Conservation (phyloP, 2,797 vertebrate genomes). For the Odontamblyopus rebecca region DNA sequence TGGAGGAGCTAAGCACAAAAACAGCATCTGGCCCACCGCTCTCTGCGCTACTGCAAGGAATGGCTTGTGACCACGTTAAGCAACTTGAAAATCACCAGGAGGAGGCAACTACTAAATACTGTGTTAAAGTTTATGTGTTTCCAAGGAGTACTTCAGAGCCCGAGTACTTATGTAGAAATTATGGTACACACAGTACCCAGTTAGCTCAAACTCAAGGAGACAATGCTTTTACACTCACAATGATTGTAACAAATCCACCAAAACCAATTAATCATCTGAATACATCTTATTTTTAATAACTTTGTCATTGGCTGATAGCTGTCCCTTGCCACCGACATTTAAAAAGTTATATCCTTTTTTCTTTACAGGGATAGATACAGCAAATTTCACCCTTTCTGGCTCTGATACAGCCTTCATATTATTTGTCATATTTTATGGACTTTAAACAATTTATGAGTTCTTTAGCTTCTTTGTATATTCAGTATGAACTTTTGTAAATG, state of each 20-base stretch:
- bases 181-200: neutral
- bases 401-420: neutral
- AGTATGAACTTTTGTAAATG: neutral
- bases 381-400: neutral
- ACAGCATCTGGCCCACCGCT: slow-evolving; percentile 20
- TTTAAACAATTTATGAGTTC: neutral
- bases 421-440: neutral
- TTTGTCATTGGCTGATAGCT: neutral
- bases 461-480: neutral
- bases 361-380: neutral
- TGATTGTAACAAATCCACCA: neutral
- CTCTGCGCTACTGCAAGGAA: slow-evolving; percentile 2
- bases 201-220: neutral
- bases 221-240: neutral
- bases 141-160: neutral
- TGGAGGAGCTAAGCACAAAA: slow-evolving; percentile 16
- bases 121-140: slow-evolving; percentile 1
- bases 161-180: neutral
- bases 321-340: neutral
- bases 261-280: neutral
- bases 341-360: neutral
- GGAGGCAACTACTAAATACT: slow-evolving; percentile 28
- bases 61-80: slow-evolving; percentile 26
- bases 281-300: neutral
- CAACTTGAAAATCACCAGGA: slow-evolving; percentile 45